A percentile compares a stretch with the other conserved stretches of the same genome.
These are phyloP conservation scores for Poecilia picta DNA, from an alignment of 2,797 vertebrate genomes.

Conservation along the genomic window DNA sequence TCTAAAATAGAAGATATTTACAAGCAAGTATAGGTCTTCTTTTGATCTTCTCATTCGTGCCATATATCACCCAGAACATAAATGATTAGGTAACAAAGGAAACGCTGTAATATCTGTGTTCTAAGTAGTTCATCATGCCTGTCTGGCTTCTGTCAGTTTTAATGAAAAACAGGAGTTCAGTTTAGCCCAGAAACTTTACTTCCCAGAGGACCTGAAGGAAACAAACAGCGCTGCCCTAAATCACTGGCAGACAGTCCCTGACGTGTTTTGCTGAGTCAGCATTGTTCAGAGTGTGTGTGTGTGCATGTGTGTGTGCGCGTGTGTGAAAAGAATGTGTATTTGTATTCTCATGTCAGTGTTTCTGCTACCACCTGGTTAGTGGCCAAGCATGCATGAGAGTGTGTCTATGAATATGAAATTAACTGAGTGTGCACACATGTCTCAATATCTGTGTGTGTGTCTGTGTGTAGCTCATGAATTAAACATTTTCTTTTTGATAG, in stretches of 20 bases:
- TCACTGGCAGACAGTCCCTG: conserved; percentile 15
- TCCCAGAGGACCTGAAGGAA: conserved; percentile 26
- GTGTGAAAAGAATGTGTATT: conserved; percentile 5
- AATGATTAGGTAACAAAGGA: not conserved
- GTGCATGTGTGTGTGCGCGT: conserved; percentile 14
- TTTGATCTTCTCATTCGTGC: not conserved
- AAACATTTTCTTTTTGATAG: conserved; percentile 35
- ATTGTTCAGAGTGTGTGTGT: conserved; percentile 2
- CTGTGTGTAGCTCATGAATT: conserved; percentile 27
- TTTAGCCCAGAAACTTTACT: conserved; percentile 39
- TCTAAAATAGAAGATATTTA: not conserved
- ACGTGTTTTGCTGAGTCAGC: conserved; percentile 46
- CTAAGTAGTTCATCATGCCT: conserved; percentile 10
- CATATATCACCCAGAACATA: not conserved
- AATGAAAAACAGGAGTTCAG: conserved; percentile 9
- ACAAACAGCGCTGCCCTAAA: conserved; percentile 20
- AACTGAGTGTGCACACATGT: not conserved
- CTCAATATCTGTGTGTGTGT: not conserved
- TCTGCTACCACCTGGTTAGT: conserved; percentile 30
- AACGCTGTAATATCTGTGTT: not conserved
- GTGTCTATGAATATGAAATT: conserved; percentile 33
- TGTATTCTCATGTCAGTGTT: not conserved
- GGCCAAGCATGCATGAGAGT: conserved; percentile 2
- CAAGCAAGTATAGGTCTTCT: not conserved
- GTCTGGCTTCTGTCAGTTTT: conserved; percentile 11